Conservation (phyloP, 2,113 vertebrate genomes). For the Eclectus roratus region DNA sequence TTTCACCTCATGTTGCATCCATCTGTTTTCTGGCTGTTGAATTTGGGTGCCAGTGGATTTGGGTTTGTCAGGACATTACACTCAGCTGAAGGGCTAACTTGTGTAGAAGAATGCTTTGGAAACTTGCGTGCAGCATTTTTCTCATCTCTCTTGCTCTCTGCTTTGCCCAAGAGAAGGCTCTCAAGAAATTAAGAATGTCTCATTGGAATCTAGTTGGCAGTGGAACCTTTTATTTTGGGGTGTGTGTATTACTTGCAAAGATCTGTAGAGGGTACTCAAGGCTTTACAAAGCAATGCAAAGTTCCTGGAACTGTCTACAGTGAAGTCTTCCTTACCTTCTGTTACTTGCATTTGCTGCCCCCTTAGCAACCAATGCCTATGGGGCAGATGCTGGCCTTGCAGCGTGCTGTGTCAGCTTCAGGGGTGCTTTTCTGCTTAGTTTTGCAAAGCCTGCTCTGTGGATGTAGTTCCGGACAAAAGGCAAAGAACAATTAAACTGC, state of each 20-base stretch:
- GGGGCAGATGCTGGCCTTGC: neutral
- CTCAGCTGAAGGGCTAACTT: neutral
- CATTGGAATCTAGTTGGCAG: neutral
- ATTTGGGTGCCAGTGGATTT: neutral
- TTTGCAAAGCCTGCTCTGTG: neutral
- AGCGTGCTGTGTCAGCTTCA: neutral
- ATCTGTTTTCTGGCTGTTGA: neutral
- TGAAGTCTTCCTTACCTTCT: neutral
- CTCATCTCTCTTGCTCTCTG: neutral
- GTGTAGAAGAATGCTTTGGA: neutral
- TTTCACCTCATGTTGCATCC: neutral
- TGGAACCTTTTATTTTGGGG: neutral
- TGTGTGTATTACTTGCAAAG: conserved; percentile 36
- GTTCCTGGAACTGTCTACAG: neutral
- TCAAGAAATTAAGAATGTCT: neutral
- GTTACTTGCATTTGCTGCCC: conserved; percentile 7
- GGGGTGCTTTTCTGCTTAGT: neutral
- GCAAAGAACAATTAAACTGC: neutral
- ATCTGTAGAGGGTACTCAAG: conserved; percentile 65
- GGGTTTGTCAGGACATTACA: neutral
- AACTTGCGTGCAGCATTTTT: neutral
- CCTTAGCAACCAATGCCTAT: neutral
- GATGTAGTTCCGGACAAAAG: neutral
- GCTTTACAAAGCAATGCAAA: neutral
- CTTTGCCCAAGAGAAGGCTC: neutral